Evolutionary conservation across 2,113 vertebrate genomes (phyloP), one percentile per base, ranked within the genome.

Genomic region (Scophthalmus maximus): DNA sequence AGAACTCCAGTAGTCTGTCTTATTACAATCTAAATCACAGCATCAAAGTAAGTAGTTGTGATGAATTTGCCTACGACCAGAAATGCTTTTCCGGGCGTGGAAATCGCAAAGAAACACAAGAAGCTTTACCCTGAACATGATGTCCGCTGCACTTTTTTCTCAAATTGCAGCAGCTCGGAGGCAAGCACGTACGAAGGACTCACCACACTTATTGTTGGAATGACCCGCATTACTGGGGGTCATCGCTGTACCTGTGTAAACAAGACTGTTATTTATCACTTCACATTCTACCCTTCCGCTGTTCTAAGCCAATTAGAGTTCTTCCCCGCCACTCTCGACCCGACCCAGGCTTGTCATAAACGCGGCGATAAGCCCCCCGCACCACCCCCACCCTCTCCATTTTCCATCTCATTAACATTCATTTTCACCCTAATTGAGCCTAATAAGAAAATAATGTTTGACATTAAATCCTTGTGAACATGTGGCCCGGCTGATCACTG

Each of bases 321-420:
- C 51, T 70, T 78, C 68, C 60, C 57, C 34, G 10, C 53, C 68
- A 55, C 63, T 64, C 61, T 69, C 32, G 26, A 75, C 55, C 62
- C 59, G 27, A 84, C 70, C 71, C 53, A 2, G 51, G 75, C 66
- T 73, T 68, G 77, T 79, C 71, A 32, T 71, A 83, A 67, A 60
- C 22, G 51, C 73, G 9, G 68, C 5, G 46, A 75, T 74, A 60
- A 88, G 64, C 67, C 47, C 67, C 47, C 29, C 20, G 4, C 50
- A 3, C 46, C 58, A 57, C 51, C 56, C 71, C 60, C 52, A 50
- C 51, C 88, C 91, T 77, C 92, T 92, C 91, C 89, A 92, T 95
- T 95, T 95, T 91, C 93, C 94, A 95, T 95, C 94, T 95, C 95
- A 96, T 96, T 96, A 95, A 92, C 89, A 93, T 92, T 91, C 87